Evolutionary conservation across 2,113 vertebrate species (phyloP).

Genomic region (Motacilla alba): DNA sequence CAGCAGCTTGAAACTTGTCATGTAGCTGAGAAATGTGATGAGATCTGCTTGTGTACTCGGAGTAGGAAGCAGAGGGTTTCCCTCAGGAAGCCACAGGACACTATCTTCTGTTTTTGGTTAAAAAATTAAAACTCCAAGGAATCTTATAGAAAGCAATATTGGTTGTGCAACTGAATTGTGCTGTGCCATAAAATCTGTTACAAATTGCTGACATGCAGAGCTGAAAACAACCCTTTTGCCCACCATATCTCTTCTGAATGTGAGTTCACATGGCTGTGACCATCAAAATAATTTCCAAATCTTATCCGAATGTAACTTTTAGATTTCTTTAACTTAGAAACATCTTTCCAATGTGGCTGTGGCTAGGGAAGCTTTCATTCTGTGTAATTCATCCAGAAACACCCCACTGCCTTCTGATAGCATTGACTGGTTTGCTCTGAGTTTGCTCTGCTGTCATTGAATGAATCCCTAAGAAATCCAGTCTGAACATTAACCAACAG

Average conservation of each 20-base stretch:
- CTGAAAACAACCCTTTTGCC: not conserved
- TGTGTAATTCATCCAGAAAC: not conserved
- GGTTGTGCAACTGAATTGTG: not conserved
- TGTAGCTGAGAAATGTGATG: not conserved
- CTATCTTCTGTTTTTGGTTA: not conserved
- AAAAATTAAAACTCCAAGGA: not conserved
- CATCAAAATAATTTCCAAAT: not conserved
- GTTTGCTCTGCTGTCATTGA: not conserved
- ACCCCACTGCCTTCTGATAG: not conserved
- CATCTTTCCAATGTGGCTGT: not conserved
- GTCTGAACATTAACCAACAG: conserved; percentile 29
- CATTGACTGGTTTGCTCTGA: not conserved
- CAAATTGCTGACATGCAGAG: not conserved
- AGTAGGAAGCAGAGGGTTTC: not conserved
- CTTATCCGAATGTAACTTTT: not conserved
- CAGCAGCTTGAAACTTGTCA: not conserved
- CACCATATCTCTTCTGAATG: not conserved
- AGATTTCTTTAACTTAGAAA: not conserved
- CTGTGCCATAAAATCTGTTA: not conserved
- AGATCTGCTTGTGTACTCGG: not conserved
- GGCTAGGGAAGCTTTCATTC: not conserved
- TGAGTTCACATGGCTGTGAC: not conserved
- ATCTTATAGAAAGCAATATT: not conserved
- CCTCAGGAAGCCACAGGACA: not conserved
- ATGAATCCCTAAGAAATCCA: not conserved